Evolutionary conservation across 2,113 vertebrate genomes (phyloP).

Genomic region (Actenoides hombroni): DNA sequence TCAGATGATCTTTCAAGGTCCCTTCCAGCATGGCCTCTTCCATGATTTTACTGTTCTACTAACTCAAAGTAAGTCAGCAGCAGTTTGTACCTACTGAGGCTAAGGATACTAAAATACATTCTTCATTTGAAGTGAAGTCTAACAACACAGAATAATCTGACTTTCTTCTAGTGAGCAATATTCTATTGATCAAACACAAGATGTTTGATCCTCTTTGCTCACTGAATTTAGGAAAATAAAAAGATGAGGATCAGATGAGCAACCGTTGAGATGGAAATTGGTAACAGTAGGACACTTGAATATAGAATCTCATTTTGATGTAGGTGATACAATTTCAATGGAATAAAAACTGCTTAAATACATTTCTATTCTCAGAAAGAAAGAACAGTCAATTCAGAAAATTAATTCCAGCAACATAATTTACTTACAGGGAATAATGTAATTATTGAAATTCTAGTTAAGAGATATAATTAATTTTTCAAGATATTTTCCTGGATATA

Average conservation of each 20-base stretch:
- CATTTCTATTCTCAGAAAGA: conserved; percentile 14
- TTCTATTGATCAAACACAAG: not conserved
- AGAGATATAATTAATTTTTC: not conserved
- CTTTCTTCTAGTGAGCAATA: not conserved
- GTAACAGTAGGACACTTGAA: conserved; percentile 18
- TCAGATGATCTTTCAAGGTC: not conserved
- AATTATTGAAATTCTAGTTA: conserved; percentile 21
- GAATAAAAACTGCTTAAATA: conserved; percentile 25
- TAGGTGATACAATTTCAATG: conserved; percentile 8
- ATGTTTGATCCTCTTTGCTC: not conserved
- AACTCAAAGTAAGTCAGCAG: not conserved
- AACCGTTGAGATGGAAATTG: conserved; percentile 27
- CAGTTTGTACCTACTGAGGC: not conserved
- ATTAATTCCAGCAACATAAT: conserved; percentile 20
- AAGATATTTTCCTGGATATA: not conserved
- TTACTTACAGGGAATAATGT: conserved; percentile 12
- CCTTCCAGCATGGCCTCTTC: not conserved
- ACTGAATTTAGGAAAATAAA: not conserved
- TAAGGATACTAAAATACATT: not conserved
- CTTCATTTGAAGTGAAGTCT: not conserved
- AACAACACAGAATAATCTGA: not conserved
- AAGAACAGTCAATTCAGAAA: conserved; percentile 28
- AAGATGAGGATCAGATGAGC: not conserved
- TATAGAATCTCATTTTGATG: not conserved
- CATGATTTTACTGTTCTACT: not conserved